A percentile compares a stretch with the other conserved stretches of the same genome.
Evolutionary conservation across 2,113 vertebrate species (phyloP).

Genomic region (Mus musculus): DNA sequence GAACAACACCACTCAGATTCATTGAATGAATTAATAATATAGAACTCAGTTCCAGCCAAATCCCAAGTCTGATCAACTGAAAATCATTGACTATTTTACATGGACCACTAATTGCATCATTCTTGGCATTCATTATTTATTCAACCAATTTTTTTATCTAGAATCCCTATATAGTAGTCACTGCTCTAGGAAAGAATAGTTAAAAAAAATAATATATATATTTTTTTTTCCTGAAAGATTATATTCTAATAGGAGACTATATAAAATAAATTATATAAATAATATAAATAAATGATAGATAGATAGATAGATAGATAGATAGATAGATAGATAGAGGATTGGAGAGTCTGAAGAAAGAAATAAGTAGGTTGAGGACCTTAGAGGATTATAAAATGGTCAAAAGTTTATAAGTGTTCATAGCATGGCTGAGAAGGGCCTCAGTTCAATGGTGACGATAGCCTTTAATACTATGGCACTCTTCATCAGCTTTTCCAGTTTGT

Average conservation of each 20-base stretch:
- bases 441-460: background rate
- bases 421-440: background rate
- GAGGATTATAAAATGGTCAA: background rate
- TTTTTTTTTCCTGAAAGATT: background rate
- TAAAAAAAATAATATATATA: background rate
- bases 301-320: too few relatives aligned
- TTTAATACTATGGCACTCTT: background rate
- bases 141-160: background rate
- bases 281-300: background rate
- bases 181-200: conserved; percentile 5
- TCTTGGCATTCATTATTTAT: background rate
- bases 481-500: background rate
- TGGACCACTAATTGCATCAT: background rate
- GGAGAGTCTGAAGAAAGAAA: background rate
- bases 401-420: background rate
- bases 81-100: background rate
- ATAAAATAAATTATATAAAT: background rate
- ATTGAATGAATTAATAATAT: background rate
- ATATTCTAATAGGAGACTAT: background rate
- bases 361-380: background rate
- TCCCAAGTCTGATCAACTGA: background rate
- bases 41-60: conserved; percentile 3
- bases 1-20: background rate
- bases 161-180: background rate
- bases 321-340: background rate